Evolutionary conservation across 2,797 vertebrate species (phyloP), one percentile per base, ranked within the genome.

Genomic region (Arvicola amphibius): DNA sequence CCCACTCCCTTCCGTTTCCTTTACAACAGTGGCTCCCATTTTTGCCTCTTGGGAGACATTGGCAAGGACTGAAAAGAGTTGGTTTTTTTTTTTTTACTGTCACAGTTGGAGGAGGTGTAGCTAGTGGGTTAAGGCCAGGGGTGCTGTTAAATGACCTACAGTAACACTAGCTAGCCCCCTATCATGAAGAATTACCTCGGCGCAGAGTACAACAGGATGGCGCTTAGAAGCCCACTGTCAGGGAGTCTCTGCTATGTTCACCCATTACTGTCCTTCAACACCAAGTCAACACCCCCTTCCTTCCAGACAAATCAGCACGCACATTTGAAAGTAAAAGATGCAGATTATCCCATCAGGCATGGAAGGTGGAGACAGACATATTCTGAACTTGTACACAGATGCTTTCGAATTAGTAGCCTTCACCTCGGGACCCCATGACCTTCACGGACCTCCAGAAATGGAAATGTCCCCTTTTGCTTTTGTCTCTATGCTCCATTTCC

Each of bases 261-360:
- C 34, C 83, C 79, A n/a, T 12, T 27, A 46, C 27, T n/a, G 7
- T 77, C n/a, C 59, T 86, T 91, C 76, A 78, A 25, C 71, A 53
- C 21, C 3, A 53, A 43, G 40, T 37, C 21, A 56, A 40, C 59
- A 13, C 43, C 59, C 40, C 37, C 14, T 4, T 79, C 17, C 69
- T 67, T 90, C 46, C 53, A 46, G 67, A 76, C 90, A 12, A 77
- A 25, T 37, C 48, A 86, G 88, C 46, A 71, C 13, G 11, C 16
- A 37, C 63, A 16, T 65, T 63, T 61, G 32, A 61, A 92, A 91
- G 73, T 23, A 27, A 95, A 95, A 80, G 32, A 7, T 56, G 61
- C 32, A 16, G 71, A n/a, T 48, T 80, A 40, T 27, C 7, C 53
- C 40, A 69, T 51, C 10, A 0, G 65, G 56, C 89, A 6, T 27